phyloP scores from a whole-genome alignment of 2,797 vertebrate genomes.

The Sibirionetta formosa region DNA sequence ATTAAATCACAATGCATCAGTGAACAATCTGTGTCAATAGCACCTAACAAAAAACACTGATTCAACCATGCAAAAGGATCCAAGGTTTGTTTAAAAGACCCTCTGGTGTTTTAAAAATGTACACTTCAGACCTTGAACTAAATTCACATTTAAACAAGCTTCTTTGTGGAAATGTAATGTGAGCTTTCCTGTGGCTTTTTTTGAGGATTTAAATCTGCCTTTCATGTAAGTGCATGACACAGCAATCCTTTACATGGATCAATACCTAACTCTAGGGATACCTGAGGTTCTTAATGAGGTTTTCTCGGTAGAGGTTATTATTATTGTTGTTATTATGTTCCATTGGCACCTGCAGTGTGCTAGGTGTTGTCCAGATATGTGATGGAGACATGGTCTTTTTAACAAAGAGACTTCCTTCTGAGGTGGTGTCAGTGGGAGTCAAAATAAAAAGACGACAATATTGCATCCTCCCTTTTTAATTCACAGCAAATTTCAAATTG shows the following conservation, averaged over 20 bases:
- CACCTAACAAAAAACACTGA: conserved; percentile 9
- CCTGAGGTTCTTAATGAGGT: conserved; percentile 45
- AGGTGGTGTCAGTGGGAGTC: fast-evolving
- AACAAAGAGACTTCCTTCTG: background rate
- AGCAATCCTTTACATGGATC: conserved; percentile 59
- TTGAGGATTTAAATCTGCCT: conserved; percentile 60
- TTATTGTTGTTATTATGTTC: conserved; percentile 28
- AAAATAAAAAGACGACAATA: background rate
- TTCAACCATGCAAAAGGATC: background rate
- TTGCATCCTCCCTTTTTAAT: background rate
- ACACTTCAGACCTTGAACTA: conserved; percentile 37
- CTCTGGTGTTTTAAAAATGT: conserved; percentile 35
- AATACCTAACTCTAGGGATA: conserved; percentile 49
- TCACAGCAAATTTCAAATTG: background rate
- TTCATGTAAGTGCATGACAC: conserved; percentile 67
- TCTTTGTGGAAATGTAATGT: conserved; percentile 46
- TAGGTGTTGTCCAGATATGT: background rate
- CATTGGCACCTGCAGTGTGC: background rate
- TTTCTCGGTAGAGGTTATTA: conserved; percentile 38
- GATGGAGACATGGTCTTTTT: background rate
- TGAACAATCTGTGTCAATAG: conserved; percentile 11
- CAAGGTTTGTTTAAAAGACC: conserved; percentile 44
- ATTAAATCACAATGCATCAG: conserved; percentile 41
- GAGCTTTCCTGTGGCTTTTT: conserved; percentile 53
- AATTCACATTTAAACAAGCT: conserved; percentile 64